Base-by-base conservation (phyloP, 1,140 invertebrate species). In the Aphelinus atriplicis region DNA sequence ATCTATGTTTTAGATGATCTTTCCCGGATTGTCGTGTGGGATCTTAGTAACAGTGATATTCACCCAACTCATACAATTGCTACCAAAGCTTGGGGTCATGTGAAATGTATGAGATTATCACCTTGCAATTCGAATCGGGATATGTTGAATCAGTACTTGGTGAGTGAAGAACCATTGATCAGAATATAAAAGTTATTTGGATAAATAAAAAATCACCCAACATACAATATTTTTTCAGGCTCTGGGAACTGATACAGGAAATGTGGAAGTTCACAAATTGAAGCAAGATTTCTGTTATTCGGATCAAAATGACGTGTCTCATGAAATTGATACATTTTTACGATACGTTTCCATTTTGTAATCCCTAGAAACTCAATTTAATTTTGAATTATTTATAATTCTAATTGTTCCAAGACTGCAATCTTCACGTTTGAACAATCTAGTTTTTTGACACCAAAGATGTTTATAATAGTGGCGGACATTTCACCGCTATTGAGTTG, bases 1-100 rank as follows among this genome's bases (percentile, higher is more conserved):
- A 87, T 92, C 78, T 92, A 89, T 78, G 88, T 90, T 47, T 73
- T 92, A n/a, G 90, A 91, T 79, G 79, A 86, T 63, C 78, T 86
- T 63, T 90, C 90, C 46, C 83, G 87, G 64, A 84, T 92, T 68
- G 87, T 90, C 77, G 81, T 91, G 47, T 92, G 91, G 90, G 89
- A 92, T 80, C 86, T 92, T 51, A 84, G 83, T 74, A 85, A 80
- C 3, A 89, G 79, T 73, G 89, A 90, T 73, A 86, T 88, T 71
- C 79, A 83, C 67, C 89, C 89, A 7, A 78, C 78, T 5, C 73
- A 84, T 69, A 85, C 77, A 42, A 69, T 85, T 65, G 81, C 81
- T 6, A 79, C 84, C 42, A 81, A 78, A 69, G 84, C 82, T 63
- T 82, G 75, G 75, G 83, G 81, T 5, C 71, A 69, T 6, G 81